Evolutionary conservation across 2,113 vertebrate species (phyloP), one percentile per base, ranked within the genome.

Genomic region (Grallaria varia): DNA sequence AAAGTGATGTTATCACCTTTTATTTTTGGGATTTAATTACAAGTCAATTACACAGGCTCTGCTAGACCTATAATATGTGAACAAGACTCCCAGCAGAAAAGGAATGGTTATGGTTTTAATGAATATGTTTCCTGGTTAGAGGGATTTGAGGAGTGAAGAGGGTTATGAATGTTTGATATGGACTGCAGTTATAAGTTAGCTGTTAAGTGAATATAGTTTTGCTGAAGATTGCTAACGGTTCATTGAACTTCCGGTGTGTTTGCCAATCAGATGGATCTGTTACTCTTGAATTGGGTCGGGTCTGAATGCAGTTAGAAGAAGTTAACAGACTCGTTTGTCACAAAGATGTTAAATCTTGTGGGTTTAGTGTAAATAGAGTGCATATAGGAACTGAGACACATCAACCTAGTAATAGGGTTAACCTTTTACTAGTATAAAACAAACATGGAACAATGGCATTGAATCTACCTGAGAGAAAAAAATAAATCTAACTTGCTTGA

Each of bases 1-100:
- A 75, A 95, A 55, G 28, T n/a, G 28, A 85, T 81, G 22, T 87
- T 92, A 74, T 40, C 45, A 35, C 45, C n/a, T 93, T 76, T 71
- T 80, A 40, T 96, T 87, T 8, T 75, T 58, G 66, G 55, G 53
- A 71, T 90, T 89, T 84, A 84, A 96, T 84, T 85, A 14, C 25
- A 91, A 84, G 49, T 69, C 50, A 53, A 86, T 39, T 72, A 66
- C 6, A 73, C 28, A 92, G 60, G 6, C 45, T n/a, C 21, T 42
- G 21, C 25, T 66, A 42, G 60, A 66, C 27, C 17, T 71, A 2
- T 16, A 35, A 39, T 49, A 47, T 3, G 15, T n/a, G 52, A 50
- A 40, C 42, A 30, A 76, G 37, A 42, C 62, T 20, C 9, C 13
- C 37, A 49, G 15, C 11, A 58, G n/a, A 49, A 83, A 82, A 77